phyloP scores from a whole-genome alignment of 2,797 vertebrate genomes.

The Cuniculus paca region DNA sequence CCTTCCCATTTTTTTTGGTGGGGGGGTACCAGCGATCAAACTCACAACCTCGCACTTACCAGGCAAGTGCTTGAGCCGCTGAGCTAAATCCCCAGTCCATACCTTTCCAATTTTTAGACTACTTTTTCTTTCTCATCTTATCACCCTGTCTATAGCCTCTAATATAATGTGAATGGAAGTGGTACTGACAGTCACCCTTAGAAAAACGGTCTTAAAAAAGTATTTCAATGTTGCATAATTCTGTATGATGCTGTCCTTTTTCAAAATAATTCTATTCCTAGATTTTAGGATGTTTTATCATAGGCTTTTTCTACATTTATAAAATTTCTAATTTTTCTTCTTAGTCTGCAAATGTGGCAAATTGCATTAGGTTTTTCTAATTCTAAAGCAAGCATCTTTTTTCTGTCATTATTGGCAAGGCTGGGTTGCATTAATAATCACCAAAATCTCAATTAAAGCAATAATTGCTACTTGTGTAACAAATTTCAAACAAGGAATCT shows the following conservation, averaged over 20 bases:
- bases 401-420: neutral
- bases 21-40: too few species aligned
- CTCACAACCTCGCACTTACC: too few species aligned
- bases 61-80: too few species aligned
- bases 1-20: too few species aligned
- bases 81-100: too few species aligned
- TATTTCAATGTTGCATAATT: neutral
- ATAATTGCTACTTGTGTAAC: neutral
- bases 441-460: neutral
- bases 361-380: neutral
- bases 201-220: neutral
- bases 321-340: neutral
- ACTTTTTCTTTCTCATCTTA: constrained; percentile 5
- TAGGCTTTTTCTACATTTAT: neutral
- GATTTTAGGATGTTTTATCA: neutral
- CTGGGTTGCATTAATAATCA: neutral
- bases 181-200: neutral
- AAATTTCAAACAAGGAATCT: neutral
- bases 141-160: neutral
- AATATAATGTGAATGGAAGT: neutral
- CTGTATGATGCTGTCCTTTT: neutral
- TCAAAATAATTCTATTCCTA: neutral
- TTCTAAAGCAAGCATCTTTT: neutral
- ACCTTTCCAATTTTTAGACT: neutral
- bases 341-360: neutral